Conservation (phyloP, 2,888 invertebrate genomes). For the Luffia ferchaultella region DNA sequence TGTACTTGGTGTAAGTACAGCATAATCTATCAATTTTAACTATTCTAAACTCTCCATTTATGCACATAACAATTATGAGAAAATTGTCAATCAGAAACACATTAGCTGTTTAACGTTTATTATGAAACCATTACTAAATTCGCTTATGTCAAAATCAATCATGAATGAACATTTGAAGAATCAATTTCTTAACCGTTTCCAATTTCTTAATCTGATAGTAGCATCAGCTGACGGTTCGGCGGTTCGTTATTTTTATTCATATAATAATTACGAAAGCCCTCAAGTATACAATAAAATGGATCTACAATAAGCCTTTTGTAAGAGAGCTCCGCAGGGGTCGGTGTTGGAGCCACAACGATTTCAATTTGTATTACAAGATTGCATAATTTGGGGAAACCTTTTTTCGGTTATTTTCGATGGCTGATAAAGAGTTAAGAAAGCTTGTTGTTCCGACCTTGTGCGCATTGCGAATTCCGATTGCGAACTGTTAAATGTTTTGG, state of each 20-base stretch:
- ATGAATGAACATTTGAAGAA: not conserved
- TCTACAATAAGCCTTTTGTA: constrained; percentile 3
- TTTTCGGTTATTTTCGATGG: constrained; percentile 41
- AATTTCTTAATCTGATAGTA: not conserved
- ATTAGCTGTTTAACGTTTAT: no score
- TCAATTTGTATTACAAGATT: constrained; percentile 41
- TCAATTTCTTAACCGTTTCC: not conserved
- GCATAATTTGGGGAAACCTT: constrained; percentile 50
- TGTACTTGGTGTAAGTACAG: no score
- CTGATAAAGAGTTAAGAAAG: constrained; percentile 30
- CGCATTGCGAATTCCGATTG: not conserved
- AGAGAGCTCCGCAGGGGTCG: constrained; percentile 34
- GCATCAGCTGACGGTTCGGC: not conserved
- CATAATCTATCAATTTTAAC: no score
- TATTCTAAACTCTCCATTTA: no score
- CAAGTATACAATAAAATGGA: not conserved
- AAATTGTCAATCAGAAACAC: no score
- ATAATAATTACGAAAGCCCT: not conserved
- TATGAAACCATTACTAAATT: not conserved
- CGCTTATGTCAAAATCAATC: not conserved
- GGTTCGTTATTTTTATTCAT: not conserved
- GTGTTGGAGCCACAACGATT: constrained; percentile 31
- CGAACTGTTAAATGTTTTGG: not conserved
- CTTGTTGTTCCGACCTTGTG: constrained; percentile 9
- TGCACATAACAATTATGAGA: no score